Evolutionary conservation across 2,888 invertebrate species (phyloP), one percentile per base, ranked within the genome.

Genomic region (Drosophila neonasuta): DNA sequence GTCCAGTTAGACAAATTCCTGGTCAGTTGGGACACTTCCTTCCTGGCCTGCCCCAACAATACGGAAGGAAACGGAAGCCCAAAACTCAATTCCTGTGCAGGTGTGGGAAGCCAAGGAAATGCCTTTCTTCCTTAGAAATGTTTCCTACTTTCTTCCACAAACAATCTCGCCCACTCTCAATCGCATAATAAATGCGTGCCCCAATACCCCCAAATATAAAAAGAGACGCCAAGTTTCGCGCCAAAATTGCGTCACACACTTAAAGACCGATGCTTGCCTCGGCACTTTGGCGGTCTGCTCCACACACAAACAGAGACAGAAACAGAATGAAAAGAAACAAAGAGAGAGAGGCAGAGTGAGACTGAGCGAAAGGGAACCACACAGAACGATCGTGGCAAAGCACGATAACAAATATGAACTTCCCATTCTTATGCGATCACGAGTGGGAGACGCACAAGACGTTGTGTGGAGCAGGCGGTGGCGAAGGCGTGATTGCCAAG

Each of bases 191-290:
- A 60, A 63, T 67, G 59, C 77, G 71, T 76, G 78, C 79, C 67
- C 60, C 65, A 73, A 49, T 80, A 69, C 70, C 74, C 66, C 76
- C 62, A 24, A 24, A 24, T 24, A 24, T 2, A 36, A 36, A 64
- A 78, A 76, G 66, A 42, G 83, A 84, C 83, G 83, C 83, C 87
- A 85, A 87, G 54, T 85, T 84, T 87, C 83, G 83, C 83, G 83
- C 83, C 83, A 84, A 84, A 84, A 83, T 76, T 86, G 86, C 84
- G 86, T 81, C 81, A 80, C 81, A 78, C 76, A 68, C 49, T 52
- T 52, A 66, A 59, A 74, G 77, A 64, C 49, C 62, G 58, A 50
- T 58, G 70, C 58, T 63, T 62, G 67, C 49, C 68, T 52, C 58
- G 48, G 77, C 68, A 65, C 83, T 77, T 77, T 82, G 80, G 77